Evolutionary conservation across 2,888 invertebrate genomes (phyloP), one percentile per base, ranked within the genome.

Genomic region (Saturnia pavonia): DNA sequence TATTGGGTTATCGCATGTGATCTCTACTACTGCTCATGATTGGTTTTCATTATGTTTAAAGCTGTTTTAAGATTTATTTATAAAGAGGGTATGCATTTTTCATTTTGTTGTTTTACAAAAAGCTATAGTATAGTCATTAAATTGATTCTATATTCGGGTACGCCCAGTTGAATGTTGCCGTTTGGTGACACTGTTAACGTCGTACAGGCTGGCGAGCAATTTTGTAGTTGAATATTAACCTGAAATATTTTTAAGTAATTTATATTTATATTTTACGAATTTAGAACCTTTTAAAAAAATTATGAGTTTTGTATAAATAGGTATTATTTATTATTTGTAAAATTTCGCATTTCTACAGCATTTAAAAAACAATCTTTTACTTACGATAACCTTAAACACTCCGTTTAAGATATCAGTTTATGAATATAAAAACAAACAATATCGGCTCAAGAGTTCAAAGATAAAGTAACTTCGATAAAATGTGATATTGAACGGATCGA

Each of bases 1-100:
- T 16, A 25, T 77, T 74, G 74, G 75, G 76, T 77, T 73, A 74
- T 73, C 74, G 75, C 70, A 74, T 67, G 67, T 40, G 40, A 65
- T 65, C 65, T 65, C 65, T 40, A 3, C 40, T 65, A 40, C 12
- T 27, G 57, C 11, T 60, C 14, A 14, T 27, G 12, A 60, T 27
- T 60, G 40, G 19, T 63, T 63, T 57, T 48, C 48, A 48, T 48
- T 51, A 22, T 54, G 19, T 27, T 60, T 60, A 27, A 22, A 51
- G 16, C 51, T 7, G 3, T 54, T 54, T 54, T 54, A 54, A 22
- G 22, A 22, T 54, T 54, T n/a, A 22, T 54, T 54, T 22, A 54
- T 54, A 54, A 45, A n/a, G 9, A 51, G n/a, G 8, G n/a, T 51
- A n/a, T 51, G 51, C 7, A 8, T n/a, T n/a, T n/a, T 51, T 51